Base-by-base conservation (phyloP, 2,888 invertebrate species). In the Aelia acuminata region DNA sequence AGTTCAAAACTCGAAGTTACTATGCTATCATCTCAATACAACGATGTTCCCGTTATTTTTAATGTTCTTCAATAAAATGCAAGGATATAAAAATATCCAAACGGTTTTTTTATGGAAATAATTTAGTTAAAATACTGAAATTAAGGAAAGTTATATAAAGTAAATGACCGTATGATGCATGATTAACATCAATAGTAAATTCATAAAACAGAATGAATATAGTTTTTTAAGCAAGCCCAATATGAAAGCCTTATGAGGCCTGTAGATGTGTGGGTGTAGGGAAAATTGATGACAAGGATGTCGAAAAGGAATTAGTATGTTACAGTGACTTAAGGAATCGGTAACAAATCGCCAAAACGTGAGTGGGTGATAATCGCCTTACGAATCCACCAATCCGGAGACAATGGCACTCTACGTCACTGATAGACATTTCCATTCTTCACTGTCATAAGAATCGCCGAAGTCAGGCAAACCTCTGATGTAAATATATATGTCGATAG, bases 321-420 rank as follows among this genome's bases (percentile, higher is more conserved):
- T 35, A 35, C 31, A 7, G 26, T 18, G 63, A 70, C 35, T 70
- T 15, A 70, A 35, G 35, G 35, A 70, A 26, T 26, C 26, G 57
- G 57, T 57, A 70, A 70, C 31, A 35, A 70, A 70, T 35, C 35
- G 63, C 63, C 63, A 8, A 70, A 70, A 70, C 80, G 43, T 39
- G 43, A 47, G 80, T 47, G 39, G 43, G 80, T 80, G 80, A 80
- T 80, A 80, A 80, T 80, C 43, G 80, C 43, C 80, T 80, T 43
- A 39, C 43, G 80, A 47, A 47, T 80, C 80, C 43, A 13, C 80
- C 80, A 47, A 47, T 22, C 80, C 80, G 43, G 43, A 80, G 80
- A 80, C 80, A 39, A 75, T 75, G 75, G 35, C 35, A n/a, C 80
- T 35, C 63, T 70, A 31, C 18, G 7, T 70, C 26, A 70, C 31